Evolutionary conservation across 2,888 invertebrate species (phyloP), one percentile per base, ranked within the genome.

Genomic region (Corbicula japonica): DNA sequence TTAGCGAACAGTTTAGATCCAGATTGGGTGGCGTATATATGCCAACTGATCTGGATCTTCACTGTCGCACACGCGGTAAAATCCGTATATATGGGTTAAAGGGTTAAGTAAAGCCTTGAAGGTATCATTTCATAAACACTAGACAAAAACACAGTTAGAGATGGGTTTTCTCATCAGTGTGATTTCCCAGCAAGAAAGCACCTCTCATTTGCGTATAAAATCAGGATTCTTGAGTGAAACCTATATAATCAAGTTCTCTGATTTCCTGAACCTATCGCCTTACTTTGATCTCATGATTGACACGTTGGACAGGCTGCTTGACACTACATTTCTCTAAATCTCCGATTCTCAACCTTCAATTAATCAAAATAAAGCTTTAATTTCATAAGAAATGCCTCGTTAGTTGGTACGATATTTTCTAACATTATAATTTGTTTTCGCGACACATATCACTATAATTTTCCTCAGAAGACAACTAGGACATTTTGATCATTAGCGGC

Each of bases 381-480:
- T 75, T 62, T 66, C 48, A 34, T 26, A 41, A 66, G 77, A 72
- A 82, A 69, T 72, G 75, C 73, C 79, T 79, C 83, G 77, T 83
- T 83, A 83, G 54, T 26, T 60, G 44, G 73, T 68, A 50, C 62
- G 69, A 66, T 83, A 83, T 83, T 76, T 79, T 66, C 76, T 72
- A 78, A 83, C 83, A 83, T 83, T 83, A 68, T 83, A 83, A 83
- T 83, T 83, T 83, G 83, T 83, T 79, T 72, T 70, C 56, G 73
- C 73, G 78, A 83, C 83, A 83, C 83, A 76, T 79, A 76, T 79
- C 79, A 68, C 62, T 66, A 69, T 74, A 73, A 83, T 83, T 83
- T 83, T 38, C 68, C 28, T 58, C 32, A 61, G 71, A 61, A 74
- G 75, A 74, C 69, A 69, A 74, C 70, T 69, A 30, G 52, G 50